Base-by-base conservation (phyloP, 2,113 vertebrate genomes). In the Regulus satrapa region DNA sequence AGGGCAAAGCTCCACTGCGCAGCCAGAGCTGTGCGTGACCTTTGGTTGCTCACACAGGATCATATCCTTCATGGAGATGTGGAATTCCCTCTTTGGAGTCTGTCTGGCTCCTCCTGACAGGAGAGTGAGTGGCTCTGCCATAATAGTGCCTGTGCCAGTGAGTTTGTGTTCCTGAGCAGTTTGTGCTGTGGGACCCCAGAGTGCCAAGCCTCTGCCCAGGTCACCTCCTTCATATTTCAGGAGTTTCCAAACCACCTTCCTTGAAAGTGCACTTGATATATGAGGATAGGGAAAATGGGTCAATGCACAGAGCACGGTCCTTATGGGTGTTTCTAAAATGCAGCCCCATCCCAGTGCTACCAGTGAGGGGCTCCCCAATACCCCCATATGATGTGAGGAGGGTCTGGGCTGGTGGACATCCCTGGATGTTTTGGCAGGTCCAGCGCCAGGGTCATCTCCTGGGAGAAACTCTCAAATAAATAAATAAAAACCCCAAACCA, bases 41-140 rank as follows among this genome's bases (percentile, higher is more conserved):
- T 1, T 26, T 0, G 0, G 66, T 4, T 19, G 43, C 58, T 63
- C 69, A 2, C 1, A 1, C 1, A 6, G 79, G n/a, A 2, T 1
- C 23, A 1, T 2, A 2, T 26, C n/a, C 31, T 52, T 24, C 13
- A 2, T 0, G 2, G 69, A 28, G 38, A 36, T 0, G 1, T 20
- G 66, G 34, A 38, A 7, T 82, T 79, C 46, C 67, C 61, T 56
- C 75, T 28, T 0, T 6, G n/a, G 68, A 9, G 5, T 40, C 11
- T 3, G 0, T 20, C 31, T 34, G 55, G 6, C 58, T 32, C 18
- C 40, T 61, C n/a, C 67, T 54, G 52, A 31, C 0, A 7, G 40
- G 40, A 31, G 18, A 36, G 28, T 0, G 2, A 23, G 82, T 1
- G 3, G 34, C 55, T 91, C 31, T 25, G 23, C 48, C 7, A n/a